A percentile compares a stretch with the other conserved stretches of the same genome.
Evolutionary conservation across 2,113 vertebrate genomes (phyloP).

Genomic region (Python bivittatus): DNA sequence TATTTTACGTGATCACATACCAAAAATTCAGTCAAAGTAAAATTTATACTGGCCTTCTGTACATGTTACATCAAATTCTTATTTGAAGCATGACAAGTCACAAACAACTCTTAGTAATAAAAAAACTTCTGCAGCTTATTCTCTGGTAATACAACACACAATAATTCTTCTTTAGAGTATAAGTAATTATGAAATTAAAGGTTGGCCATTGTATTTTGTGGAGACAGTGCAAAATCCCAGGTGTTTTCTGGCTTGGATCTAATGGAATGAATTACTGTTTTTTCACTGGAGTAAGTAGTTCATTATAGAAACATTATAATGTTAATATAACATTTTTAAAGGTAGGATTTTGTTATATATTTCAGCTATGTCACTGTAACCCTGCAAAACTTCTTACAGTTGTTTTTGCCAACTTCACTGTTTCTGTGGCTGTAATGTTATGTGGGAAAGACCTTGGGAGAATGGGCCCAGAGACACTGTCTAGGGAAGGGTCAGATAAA

Average conservation of each 20-base stretch:
- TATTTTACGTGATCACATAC: constrained; percentile 77
- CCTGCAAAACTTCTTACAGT: not conserved
- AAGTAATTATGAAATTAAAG: not conserved
- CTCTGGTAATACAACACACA: constrained; percentile 27
- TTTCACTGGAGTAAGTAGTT: no score
- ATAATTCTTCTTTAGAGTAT: constrained; percentile 1
- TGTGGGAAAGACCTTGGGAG: no score
- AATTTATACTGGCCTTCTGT: constrained; percentile 63
- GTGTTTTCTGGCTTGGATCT: not conserved
- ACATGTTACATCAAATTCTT: constrained; percentile 54
- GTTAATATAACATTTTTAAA: not conserved
- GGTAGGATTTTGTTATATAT: not conserved
- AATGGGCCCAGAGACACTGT: no score
- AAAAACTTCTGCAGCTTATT: constrained; percentile 52
- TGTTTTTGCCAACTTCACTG: not conserved
- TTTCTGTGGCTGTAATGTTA: no score
- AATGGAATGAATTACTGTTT: no score
- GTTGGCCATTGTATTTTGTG: constrained; percentile 8
- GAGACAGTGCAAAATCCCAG: constrained; percentile 4
- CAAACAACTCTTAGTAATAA: constrained; percentile 56
- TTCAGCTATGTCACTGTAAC: not conserved
- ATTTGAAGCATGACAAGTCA: constrained; percentile 55
- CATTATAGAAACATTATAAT: not conserved
- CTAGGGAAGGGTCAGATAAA: no score
- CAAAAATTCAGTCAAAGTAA: constrained; percentile 75